Conservation (phyloP, 2,888 invertebrate species). For the Dendrolimus pini region DNA sequence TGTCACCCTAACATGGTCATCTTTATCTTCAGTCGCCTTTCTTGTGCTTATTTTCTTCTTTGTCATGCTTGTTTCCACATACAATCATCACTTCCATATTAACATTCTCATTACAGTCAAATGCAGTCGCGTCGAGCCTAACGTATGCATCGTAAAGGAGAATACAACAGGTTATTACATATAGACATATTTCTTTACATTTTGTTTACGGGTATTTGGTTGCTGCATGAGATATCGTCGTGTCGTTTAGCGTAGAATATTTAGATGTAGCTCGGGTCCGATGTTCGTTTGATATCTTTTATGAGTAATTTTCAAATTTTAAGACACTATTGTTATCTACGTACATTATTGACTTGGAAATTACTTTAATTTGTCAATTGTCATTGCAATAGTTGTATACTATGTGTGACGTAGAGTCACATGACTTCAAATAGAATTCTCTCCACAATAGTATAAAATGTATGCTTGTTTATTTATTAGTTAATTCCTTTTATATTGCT, state of each 20-base stretch:
- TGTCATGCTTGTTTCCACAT: constrained; percentile 28
- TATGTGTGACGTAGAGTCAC: no score
- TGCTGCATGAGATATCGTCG: constrained; percentile 26
- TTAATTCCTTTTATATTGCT: no score
- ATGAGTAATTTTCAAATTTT: no score
- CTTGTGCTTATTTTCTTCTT: constrained; percentile 21
- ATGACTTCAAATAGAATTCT: no score
- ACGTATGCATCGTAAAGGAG: constrained; percentile 48
- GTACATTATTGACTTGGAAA: no score
- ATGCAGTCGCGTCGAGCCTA: constrained; percentile 46
- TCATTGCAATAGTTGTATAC: no score
- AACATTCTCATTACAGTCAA: constrained; percentile 50
- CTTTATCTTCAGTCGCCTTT: constrained; percentile 4
- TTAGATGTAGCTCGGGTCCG: no score
- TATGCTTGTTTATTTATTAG: no score
- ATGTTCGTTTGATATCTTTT: no score
- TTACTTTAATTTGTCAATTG: no score
- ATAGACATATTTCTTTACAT: constrained; percentile 18
- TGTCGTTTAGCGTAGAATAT: not conserved
- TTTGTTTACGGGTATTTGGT: constrained; percentile 32
- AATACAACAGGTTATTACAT: constrained; percentile 41
- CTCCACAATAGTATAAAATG: no score
- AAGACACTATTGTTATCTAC: no score
- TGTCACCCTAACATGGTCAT: constrained; percentile 5
- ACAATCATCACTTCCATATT: constrained; percentile 34